Conservation (phyloP, 2,797 vertebrate genomes). For the Chaunax sp. region DNA sequence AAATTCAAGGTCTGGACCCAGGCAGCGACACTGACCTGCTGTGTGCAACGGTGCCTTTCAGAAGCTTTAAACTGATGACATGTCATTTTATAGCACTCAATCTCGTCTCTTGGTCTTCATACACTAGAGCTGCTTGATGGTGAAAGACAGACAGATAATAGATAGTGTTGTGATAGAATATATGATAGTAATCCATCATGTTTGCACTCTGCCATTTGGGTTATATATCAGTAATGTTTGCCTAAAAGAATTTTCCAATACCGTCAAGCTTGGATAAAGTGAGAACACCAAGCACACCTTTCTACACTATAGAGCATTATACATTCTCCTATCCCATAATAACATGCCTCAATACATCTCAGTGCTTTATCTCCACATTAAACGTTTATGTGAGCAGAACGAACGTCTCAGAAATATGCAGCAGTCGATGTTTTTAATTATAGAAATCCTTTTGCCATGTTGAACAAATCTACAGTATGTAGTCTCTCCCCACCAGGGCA, state of each 20-base stretch:
- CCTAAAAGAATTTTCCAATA: too few species aligned
- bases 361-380: background rate
- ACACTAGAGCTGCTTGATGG: background rate
- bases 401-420: background rate
- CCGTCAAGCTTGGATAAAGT: too few species aligned
- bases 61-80: background rate
- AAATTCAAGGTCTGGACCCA: too few species aligned
- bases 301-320: too few species aligned
- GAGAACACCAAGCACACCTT: too few species aligned
- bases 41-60: slow-evolving; percentile 10
- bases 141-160: too few species aligned
- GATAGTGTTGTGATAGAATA: too few species aligned
- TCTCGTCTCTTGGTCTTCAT: background rate
- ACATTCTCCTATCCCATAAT: background rate
- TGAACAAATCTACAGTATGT: background rate
- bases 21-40: background rate
- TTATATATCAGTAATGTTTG: too few species aligned
- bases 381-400: background rate
- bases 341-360: background rate
- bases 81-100: too few species aligned
- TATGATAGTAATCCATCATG: too few species aligned
- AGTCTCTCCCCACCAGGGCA: slow-evolving; percentile 3
- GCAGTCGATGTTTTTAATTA: slow-evolving; percentile 22
- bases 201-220: too few species aligned
- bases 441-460: slow-evolving; percentile 1